Evolutionary conservation across 1,140 invertebrate species (phyloP).

Genomic region (Rhagoletis zephyria): DNA sequence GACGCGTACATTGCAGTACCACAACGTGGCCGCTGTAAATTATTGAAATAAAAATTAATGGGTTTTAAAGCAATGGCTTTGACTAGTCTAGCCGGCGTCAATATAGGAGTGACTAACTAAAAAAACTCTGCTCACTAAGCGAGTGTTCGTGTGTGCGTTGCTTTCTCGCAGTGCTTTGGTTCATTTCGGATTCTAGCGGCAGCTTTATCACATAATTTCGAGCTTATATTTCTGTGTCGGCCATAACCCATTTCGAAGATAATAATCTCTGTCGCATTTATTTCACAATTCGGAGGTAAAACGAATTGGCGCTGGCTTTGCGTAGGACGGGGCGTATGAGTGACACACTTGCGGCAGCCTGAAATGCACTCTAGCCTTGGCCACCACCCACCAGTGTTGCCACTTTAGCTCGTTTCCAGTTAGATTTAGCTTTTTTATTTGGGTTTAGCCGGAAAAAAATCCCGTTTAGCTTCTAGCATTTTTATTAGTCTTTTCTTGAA

Average conservation of each 20-base stretch:
- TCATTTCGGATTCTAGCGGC: background rate
- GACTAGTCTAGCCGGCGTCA: background rate
- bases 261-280: slow-evolving; percentile 13
- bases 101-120: background rate
- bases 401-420: too few species aligned
- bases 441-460: too few species aligned
- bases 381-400: too few species aligned
- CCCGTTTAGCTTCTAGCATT: too few species aligned
- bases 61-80: slow-evolving; percentile 23
- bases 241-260: slow-evolving; percentile 25
- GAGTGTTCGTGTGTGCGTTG: background rate
- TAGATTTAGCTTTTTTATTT: too few species aligned
- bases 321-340: slow-evolving; percentile 3
- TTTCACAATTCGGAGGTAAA: background rate
- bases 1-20: background rate
- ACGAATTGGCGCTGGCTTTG: background rate
- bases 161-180: background rate
- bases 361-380: background rate
- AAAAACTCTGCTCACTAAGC: background rate
- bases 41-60: slow-evolving; percentile 48
- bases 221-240: background rate
- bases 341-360: background rate
- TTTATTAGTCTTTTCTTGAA: too few species aligned
- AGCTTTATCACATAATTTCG: slow-evolving; percentile 37
- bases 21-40: slow-evolving; percentile 25